These are phyloP conservation scores for Odocoileus virginianus DNA, from an alignment of 2,113 vertebrate species.

Conservation along the genomic window DNA sequence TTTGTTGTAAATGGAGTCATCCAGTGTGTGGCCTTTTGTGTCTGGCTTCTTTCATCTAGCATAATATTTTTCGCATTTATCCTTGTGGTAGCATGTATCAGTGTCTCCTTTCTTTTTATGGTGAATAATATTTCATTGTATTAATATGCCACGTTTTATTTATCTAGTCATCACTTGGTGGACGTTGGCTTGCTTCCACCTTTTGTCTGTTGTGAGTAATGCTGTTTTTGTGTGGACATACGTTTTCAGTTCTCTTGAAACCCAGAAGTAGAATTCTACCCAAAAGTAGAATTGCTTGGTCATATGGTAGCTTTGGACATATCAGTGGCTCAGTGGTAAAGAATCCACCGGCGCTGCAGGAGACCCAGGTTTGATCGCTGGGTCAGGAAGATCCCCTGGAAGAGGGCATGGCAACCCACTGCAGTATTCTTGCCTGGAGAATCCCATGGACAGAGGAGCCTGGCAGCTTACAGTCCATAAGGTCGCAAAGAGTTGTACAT, in stretches of 20 bases:
- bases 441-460: not conserved
- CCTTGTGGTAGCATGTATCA: not conserved
- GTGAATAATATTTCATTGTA: not conserved
- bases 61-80: not conserved
- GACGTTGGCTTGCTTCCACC: not conserved
- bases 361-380: not conserved
- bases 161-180: not conserved
- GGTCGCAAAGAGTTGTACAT: fast-evolving
- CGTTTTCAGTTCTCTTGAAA: not conserved
- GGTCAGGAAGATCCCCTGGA: not conserved
- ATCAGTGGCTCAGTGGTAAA: not conserved
- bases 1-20: not conserved
- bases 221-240: not conserved
- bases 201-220: not conserved
- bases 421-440: not conserved
- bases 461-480: fast-evolving
- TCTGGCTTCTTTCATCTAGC: not conserved
- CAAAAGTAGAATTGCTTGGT: not conserved
- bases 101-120: not conserved
- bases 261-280: not conserved
- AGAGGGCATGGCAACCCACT: not conserved
- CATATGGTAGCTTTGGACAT: not conserved
- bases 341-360: not conserved
- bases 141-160: not conserved
- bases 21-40: not conserved